Percentiles rank a stretch among this genome's conserved stretches.
Conservation (phyloP, 2,113 vertebrate genomes). For the Anoplopoma fimbria region DNA sequence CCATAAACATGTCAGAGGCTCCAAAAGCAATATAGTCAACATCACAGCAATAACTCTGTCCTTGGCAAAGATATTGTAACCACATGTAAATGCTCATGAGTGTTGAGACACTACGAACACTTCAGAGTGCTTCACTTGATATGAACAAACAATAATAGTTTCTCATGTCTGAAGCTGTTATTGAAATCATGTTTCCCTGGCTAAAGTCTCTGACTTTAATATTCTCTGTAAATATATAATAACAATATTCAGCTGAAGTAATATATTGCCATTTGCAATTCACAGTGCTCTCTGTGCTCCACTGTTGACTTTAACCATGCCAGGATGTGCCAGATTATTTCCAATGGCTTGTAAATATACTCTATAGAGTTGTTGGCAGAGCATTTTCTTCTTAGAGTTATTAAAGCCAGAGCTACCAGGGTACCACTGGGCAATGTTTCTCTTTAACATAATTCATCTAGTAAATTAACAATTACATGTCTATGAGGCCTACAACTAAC, state of each 20-base stretch:
- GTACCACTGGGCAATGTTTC: background rate
- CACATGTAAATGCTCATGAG: conserved; percentile 10
- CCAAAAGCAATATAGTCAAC: conserved; percentile 27
- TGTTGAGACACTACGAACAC: background rate
- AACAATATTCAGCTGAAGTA: conserved; percentile 12
- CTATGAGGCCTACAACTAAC: background rate
- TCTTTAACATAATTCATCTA: background rate
- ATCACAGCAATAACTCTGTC: conserved; percentile 18
- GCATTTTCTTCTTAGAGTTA: conserved; percentile 21
- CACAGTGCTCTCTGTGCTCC: conserved; percentile 11
- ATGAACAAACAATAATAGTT: conserved; percentile 39
- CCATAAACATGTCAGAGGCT: conserved; percentile 46
- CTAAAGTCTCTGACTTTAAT: conserved; percentile 6
- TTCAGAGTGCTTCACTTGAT: conserved; percentile 22
- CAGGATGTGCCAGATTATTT: conserved; percentile 31
- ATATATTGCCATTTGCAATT: conserved; percentile 21
- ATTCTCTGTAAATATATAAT: conserved; percentile 27
- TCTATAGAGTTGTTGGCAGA: conserved; percentile 26
- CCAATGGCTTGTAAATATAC: conserved; percentile 51
- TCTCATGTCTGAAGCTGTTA: conserved; percentile 29
- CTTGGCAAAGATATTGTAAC: conserved; percentile 23
- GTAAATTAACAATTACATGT: background rate
- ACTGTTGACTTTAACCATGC: conserved; percentile 40
- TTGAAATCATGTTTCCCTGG: conserved; percentile 27
- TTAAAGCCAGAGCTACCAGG: conserved; percentile 7